These are phyloP conservation scores for Pachycephala philippinensis DNA, from an alignment of 2,113 vertebrate species.

Conservation along the genomic window DNA sequence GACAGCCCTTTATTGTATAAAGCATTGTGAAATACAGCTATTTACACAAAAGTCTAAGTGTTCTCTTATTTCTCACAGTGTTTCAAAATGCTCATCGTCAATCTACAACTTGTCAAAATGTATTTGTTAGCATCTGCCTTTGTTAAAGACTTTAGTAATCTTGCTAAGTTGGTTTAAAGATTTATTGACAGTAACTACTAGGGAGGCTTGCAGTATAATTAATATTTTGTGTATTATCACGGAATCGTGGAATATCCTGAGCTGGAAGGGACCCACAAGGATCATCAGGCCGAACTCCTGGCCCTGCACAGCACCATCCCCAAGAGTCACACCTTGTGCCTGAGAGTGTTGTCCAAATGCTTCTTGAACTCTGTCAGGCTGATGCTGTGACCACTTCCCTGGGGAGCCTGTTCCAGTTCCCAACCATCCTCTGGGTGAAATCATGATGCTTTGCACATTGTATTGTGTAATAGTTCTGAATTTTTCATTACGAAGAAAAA, in stretches of 20 bases:
- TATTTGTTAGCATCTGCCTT: not conserved
- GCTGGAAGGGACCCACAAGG: not conserved
- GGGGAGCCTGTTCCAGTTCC: not conserved
- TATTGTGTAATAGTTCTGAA: not conserved
- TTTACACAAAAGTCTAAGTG: not conserved
- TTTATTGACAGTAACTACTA: not conserved
- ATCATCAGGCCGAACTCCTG: not conserved
- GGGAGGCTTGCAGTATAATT: not conserved
- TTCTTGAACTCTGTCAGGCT: not conserved
- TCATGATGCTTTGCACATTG: not conserved
- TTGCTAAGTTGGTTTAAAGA: not conserved
- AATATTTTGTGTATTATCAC: not conserved
- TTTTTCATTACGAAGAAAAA: not conserved
- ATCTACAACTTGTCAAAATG: not conserved
- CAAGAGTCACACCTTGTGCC: too few relatives aligned
- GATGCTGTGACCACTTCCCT: not conserved
- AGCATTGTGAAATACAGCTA: not conserved
- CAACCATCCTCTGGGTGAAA: not conserved
- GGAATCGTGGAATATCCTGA: not conserved
- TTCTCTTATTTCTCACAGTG: not conserved
- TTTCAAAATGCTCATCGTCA: not conserved
- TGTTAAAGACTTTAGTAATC: not conserved
- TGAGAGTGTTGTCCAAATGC: rapidly evolving
- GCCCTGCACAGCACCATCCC: too few relatives aligned
- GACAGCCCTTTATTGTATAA: not conserved